Percentiles rank a stretch among this genome's conserved stretches.
phyloP scores from a whole-genome alignment of 2,113 vertebrate species.

The Catagonus wagneri region DNA sequence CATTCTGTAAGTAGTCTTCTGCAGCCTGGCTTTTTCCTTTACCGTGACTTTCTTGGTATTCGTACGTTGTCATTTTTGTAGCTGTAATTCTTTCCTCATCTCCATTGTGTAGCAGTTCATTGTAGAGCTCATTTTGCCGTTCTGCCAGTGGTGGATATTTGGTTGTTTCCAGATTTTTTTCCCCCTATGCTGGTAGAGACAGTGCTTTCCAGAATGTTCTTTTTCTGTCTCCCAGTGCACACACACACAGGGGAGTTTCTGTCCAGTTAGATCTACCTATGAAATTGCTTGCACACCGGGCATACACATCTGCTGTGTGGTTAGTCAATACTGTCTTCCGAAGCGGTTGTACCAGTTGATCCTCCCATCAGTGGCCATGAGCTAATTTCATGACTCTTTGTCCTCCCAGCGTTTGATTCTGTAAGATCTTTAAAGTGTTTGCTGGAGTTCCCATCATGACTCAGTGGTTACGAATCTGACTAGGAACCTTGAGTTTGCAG shows the following conservation, averaged over 20 bases:
- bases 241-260: not conserved
- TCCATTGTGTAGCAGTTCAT: not conserved
- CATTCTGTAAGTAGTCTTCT: fast-evolving
- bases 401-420: fast-evolving
- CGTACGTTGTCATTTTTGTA: fast-evolving
- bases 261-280: not conserved
- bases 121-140: fast-evolving
- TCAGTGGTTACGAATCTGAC: too few relatives aligned
- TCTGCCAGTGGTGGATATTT: too few relatives aligned
- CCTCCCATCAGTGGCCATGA: not conserved
- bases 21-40: not conserved
- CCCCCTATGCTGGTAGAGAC: not conserved
- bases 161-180: not conserved
- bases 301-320: fast-evolving
- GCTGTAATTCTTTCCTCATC: not conserved
- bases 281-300: not conserved
- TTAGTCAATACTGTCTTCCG: fast-evolving
- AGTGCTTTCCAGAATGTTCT: not conserved
- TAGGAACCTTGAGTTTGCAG: too few relatives aligned
- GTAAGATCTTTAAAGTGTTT: not conserved
- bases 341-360: not conserved
- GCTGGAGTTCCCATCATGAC: too few relatives aligned
- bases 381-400: fast-evolving
- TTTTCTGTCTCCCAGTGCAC: not conserved
- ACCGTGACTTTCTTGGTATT: fast-evolving